Percentiles rank a stretch among this genome's conserved stretches.
phyloP scores from a whole-genome alignment of 64 coral and sea anemone species.

The Trachythela sp. region DNA sequence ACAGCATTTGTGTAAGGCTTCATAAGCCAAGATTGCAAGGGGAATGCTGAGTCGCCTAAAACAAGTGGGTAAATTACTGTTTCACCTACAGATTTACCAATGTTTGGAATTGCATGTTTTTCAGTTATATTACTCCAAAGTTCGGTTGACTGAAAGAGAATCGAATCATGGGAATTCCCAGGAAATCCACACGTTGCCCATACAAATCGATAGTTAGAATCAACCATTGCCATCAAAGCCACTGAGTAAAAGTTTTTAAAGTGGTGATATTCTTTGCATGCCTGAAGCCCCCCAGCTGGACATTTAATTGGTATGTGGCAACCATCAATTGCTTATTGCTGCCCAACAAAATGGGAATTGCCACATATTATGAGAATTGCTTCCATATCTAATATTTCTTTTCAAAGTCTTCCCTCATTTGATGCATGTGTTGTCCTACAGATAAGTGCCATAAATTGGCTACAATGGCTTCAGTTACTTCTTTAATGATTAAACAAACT shows the following conservation, averaged over 20 bases:
- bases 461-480: not conserved
- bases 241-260: not conserved
- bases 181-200: not conserved
- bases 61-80: not conserved
- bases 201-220: not conserved
- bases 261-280: not conserved
- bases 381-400: not conserved
- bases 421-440: not conserved
- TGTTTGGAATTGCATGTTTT: not conserved
- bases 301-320: not conserved
- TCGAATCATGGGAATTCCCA: not conserved
- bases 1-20: constrained; percentile 2
- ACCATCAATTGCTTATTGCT: not conserved
- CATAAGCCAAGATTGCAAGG: not conserved
- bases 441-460: not conserved
- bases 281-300: not conserved
- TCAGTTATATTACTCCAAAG: not conserved
- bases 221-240: not conserved
- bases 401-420: not conserved
- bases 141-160: not conserved
- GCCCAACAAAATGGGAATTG: not conserved
- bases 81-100: not conserved
- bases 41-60: not conserved
- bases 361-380: no score
- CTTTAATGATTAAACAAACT: not conserved